Base-by-base conservation (phyloP, 2,797 vertebrate species). In the Hephaestus fuliginosus region DNA sequence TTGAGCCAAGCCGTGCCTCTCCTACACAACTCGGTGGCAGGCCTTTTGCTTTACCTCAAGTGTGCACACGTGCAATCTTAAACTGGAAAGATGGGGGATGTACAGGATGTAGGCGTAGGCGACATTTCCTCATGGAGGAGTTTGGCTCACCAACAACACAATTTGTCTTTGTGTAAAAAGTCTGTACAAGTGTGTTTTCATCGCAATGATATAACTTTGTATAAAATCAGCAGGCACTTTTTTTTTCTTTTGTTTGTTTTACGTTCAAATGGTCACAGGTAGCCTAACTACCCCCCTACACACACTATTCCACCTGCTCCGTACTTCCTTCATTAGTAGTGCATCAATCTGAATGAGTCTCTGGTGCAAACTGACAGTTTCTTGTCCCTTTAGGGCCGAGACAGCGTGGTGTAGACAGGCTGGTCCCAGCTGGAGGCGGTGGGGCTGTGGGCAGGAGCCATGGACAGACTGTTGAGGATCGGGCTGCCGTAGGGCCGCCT, bases 381-480 rank as follows among this genome's bases (percentile, higher is more conserved):
- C 63, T 70, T 48, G 58, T 65, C 74, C 84, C 85, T 82, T 91
- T 95, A 99, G 80, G 97, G 98, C 87, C 98, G 75, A 76, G 96
- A 98, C 90, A 99, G 94, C 8, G 98, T 98, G 70, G 98, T 99
- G 91, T 99, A 99, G 91, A 99, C 96, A 0, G 98, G 98, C 94
- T 99, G 98, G 83, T 99, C 98, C 98, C 98, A 99, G 95, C 94
- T 97, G 78, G 94, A 86, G 70, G 97, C 86, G 0, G 94, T 93
- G 72, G 98, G 97, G 93, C 97, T 98, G 95, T 99, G 98, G 43
- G 97, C 92, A 0, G 97, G 96, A 0, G 97, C 97, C 93, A 98
- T 96, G 67, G 97, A 96, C 78, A 99, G 90, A 81, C 97, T 96
- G 25, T 97, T 98, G 77, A 99, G 97, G 93, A 98, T 97, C 0